A percentile compares a stretch with the other conserved stretches of the same genome.
phyloP scores from a whole-genome alignment of 1,140 invertebrate species.

The Trichoplusia ni region DNA sequence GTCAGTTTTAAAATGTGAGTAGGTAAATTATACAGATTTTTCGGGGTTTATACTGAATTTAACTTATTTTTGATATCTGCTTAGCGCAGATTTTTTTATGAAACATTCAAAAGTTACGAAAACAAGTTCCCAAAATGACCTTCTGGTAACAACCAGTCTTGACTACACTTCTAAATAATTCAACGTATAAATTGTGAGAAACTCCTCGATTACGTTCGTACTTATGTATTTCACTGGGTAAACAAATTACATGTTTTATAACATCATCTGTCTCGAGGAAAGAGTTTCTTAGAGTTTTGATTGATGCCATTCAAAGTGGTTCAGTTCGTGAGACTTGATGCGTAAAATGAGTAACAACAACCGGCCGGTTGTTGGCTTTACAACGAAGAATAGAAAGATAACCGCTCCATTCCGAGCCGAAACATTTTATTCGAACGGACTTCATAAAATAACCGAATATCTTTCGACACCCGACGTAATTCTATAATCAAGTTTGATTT shows the following conservation, averaged over 20 bases:
- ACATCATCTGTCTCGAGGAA: constrained; percentile 6
- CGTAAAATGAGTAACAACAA: constrained; percentile 54
- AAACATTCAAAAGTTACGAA: too few relatives aligned
- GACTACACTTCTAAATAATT: too few relatives aligned
- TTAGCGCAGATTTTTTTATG: too few relatives aligned
- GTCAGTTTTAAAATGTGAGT: constrained; percentile 24
- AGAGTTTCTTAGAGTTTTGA: constrained; percentile 21
- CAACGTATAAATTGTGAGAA: too few relatives aligned
- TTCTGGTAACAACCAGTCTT: too few relatives aligned
- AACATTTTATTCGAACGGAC: constrained; percentile 41
- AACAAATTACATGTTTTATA: constrained; percentile 35
- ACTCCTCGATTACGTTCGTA: not conserved
- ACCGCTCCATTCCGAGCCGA: constrained; percentile 15
- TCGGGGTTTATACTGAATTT: not conserved
- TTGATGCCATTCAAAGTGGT: constrained; percentile 28
- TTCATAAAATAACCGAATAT: constrained; percentile 40
- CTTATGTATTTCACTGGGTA: constrained; percentile 8
- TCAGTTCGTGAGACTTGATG: constrained; percentile 45
- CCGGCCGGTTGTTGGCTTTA: constrained; percentile 26
- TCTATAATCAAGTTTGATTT: constrained; percentile 62
- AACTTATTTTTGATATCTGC: not conserved
- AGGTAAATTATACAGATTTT: constrained; percentile 20
- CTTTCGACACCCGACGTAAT: constrained; percentile 62
- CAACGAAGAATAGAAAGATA: constrained; percentile 18
- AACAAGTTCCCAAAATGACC: too few relatives aligned